These are phyloP conservation scores for Baccha elongata DNA, from an alignment of 2,888 invertebrate genomes.

Conservation along the genomic window DNA sequence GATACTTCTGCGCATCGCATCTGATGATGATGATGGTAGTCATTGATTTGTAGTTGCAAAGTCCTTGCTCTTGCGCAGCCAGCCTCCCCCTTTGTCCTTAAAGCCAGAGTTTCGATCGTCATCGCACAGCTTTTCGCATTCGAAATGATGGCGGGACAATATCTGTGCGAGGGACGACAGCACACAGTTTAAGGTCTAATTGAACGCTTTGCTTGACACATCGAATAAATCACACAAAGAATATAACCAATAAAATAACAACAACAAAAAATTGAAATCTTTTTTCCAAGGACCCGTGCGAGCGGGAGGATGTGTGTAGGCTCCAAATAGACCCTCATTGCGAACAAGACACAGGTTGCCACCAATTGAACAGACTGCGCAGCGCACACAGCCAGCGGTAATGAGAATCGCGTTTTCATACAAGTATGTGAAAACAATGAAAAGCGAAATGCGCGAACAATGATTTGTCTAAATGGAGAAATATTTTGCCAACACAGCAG, in stretches of 20 bases:
- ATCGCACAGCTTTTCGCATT: slow-evolving; percentile 36
- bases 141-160: slow-evolving; percentile 44
- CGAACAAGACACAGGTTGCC: slow-evolving; percentile 29
- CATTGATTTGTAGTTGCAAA: slow-evolving; percentile 63
- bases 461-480: slow-evolving; percentile 72
- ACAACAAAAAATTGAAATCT: slow-evolving; percentile 9
- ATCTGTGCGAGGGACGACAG: slow-evolving; percentile 65
- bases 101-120: slow-evolving; percentile 12
- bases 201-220: slow-evolving; percentile 83
- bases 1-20: slow-evolving; percentile 47
- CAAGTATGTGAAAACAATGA: slow-evolving; percentile 65
- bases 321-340: slow-evolving; percentile 19
- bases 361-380: slow-evolving; percentile 1
- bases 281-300: slow-evolving; percentile 55
- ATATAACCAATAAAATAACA: slow-evolving; percentile 19
- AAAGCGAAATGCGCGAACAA: slow-evolving; percentile 59
- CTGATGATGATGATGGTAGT: slow-evolving; percentile 67
- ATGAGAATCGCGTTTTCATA: slow-evolving; percentile 64
- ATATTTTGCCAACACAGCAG: slow-evolving; percentile 51
- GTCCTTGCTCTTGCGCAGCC: slow-evolving; percentile 18
- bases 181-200: slow-evolving; percentile 82
- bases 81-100: slow-evolving; percentile 2
- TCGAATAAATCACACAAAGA: slow-evolving; percentile 81
- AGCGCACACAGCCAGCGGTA: slow-evolving; percentile 46
- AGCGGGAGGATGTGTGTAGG: slow-evolving; percentile 25